phyloP scores from a whole-genome alignment of 2,113 vertebrate genomes.

The Tilapia sparmanii region DNA sequence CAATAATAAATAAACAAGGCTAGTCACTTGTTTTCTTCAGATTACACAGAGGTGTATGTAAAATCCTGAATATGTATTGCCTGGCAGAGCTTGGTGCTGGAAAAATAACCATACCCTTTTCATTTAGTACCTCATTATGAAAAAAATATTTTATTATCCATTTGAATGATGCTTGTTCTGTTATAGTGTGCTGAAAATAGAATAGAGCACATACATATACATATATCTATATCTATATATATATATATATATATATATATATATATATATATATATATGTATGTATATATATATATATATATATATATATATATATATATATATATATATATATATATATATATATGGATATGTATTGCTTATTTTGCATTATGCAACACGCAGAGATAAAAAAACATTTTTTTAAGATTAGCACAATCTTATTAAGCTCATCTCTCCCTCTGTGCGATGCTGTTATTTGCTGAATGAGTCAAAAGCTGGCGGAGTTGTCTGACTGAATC shows the following conservation, averaged over 20 bases:
- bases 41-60: background rate
- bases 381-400: background rate
- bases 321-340: background rate
- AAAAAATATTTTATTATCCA: background rate
- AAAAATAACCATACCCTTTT: background rate
- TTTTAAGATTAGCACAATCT: background rate
- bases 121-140: background rate
- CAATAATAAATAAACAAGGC: slow-evolving; percentile 38
- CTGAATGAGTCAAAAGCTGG: background rate
- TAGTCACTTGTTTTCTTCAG: background rate
- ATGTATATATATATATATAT: too few relatives aligned
- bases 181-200: background rate
- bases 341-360: background rate
- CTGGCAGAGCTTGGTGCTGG: background rate
- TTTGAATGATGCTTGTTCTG: background rate
- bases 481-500: background rate
- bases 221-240: too few relatives aligned
- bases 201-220: background rate
- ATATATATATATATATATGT: too few relatives aligned
- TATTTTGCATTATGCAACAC: background rate
- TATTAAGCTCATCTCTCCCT: background rate
- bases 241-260: too few relatives aligned
- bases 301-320: too few relatives aligned
- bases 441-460: background rate
- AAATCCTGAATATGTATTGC: slow-evolving; percentile 20